phyloP scores from a whole-genome alignment of 2,113 vertebrate genomes.

The Nansenia antarctica region DNA sequence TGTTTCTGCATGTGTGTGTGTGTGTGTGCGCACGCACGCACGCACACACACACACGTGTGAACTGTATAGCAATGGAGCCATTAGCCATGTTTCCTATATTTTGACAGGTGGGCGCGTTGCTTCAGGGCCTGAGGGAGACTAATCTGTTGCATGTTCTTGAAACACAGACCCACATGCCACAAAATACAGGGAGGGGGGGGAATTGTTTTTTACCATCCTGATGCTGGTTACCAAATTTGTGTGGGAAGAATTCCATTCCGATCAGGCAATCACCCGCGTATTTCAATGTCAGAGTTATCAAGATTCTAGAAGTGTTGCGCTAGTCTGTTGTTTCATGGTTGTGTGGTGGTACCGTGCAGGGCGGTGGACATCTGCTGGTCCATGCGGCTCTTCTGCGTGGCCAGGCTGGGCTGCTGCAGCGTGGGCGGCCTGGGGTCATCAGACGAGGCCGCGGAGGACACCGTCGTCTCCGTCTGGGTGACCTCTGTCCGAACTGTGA shows the following conservation, averaged over 20 bases:
- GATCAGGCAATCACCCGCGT: no score
- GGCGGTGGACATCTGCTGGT: slow-evolving; percentile 84
- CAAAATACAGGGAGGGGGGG: neutral
- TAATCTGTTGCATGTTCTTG: no score
- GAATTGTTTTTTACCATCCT: neutral
- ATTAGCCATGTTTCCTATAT: slow-evolving; percentile 36
- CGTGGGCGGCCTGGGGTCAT: slow-evolving; percentile 46
- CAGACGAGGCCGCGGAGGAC: slow-evolving; percentile 5
- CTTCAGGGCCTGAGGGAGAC: slow-evolving; percentile 4
- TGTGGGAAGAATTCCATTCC: no score
- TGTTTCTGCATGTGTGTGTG: no score
- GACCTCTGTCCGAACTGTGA: slow-evolving; percentile 42
- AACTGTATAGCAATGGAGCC: slow-evolving; percentile 14
- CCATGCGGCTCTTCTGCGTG: slow-evolving; percentile 79
- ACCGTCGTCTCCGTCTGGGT: slow-evolving; percentile 50
- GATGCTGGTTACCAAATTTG: neutral
- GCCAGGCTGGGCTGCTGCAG: slow-evolving; percentile 69
- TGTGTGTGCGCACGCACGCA: no score
- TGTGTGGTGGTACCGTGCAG: slow-evolving; percentile 76
- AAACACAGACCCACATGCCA: slow-evolving; percentile 13
- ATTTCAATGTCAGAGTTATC: neutral
- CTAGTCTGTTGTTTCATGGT: neutral
- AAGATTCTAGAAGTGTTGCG: neutral
- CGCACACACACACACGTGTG: no score
- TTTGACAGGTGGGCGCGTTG: slow-evolving; percentile 58